These are phyloP conservation scores for Triplophysa yarkandensis DNA, from an alignment of 2,797 vertebrate species.

Conservation along the genomic window DNA sequence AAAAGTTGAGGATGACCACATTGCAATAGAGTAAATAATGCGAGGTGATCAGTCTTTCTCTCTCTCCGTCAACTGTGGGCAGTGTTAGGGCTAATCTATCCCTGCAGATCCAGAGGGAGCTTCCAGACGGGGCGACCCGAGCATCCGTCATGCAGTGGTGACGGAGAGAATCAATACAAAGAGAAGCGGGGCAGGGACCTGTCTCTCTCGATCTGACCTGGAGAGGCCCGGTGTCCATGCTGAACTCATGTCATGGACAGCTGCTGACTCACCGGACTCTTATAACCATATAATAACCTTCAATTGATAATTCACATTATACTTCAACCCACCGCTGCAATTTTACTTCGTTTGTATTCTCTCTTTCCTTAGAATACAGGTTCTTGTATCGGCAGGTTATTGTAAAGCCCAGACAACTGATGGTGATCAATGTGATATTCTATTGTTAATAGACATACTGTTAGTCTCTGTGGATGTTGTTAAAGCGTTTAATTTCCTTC, in stretches of 20 bases:
- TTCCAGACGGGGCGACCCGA: conserved; percentile 29
- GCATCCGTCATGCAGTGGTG: conserved; percentile 50
- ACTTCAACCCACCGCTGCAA: background rate
- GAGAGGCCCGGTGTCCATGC: conserved; percentile 21
- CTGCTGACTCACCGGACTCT: conserved; percentile 32
- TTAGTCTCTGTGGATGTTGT: background rate
- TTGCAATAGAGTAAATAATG: conserved; percentile 39
- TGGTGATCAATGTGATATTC: background rate
- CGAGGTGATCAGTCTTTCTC: conserved; percentile 43
- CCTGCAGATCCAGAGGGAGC: conserved; percentile 41
- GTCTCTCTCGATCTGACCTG: conserved; percentile 31
- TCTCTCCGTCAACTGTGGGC: background rate
- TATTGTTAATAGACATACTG: background rate
- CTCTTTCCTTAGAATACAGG: background rate
- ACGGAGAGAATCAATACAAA: conserved; percentile 45
- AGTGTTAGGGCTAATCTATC: conserved; percentile 48
- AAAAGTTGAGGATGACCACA: conserved; percentile 23
- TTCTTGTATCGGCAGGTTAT: background rate
- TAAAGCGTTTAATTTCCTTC: background rate
- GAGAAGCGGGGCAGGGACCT: conserved; percentile 8
- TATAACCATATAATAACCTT: background rate
- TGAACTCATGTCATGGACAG: conserved; percentile 22
- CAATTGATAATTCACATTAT: background rate
- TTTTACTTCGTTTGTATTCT: conserved; percentile 1
- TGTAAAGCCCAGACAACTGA: background rate